Base-by-base conservation (phyloP, 92 coral and sea anemone genomes). In the Parazoanthus swiftii region DNA sequence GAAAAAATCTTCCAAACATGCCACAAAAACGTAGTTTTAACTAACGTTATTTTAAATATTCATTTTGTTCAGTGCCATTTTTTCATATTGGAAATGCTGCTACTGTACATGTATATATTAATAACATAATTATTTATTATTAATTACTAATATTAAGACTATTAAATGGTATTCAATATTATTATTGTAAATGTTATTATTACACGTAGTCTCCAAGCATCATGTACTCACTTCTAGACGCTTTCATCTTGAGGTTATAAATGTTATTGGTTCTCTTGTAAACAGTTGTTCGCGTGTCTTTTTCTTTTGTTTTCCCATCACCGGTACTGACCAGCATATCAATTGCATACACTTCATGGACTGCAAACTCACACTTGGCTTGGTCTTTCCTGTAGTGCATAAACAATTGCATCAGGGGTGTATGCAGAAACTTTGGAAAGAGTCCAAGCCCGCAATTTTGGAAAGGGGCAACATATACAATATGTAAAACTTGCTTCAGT, bases 211-310 rank as follows among this genome's bases (percentile, higher is more conserved):
- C 33, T 80, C 9, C 7, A 37, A 72, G n/a, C 36, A 21, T 6
- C 37, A 29, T 51, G 18, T 25, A 71, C 43, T 71, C 89, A 96
- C 99, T 94, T 96, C 99, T 89, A 54, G 98, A 94, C 39, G 98
- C 94, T 88, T 96, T 96, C 98, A 96, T 91, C 89, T 96, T 96
- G 82, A 96, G 91, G 88, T 91, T 95, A 90, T 96, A 96, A 23
- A 44, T 48, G 67, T 95, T 94, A 25, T 88, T 93, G 16, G 99
- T 96, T 88, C 92, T 91, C 88, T 96, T 96, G 92, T 88, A 96
- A 33, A 96, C 97, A 29, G 99, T 96, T 25, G 98, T 96, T 29
- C 98, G 83, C 0, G 92, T 90, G 9, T 96, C 99, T 68, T 95
- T 95, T 76, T 96, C 99, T 46, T 95, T 95, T 3, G 98, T 94